Percentiles rank a stretch among this genome's conserved stretches.
These are phyloP conservation scores for Trypoxylus dichotomus DNA, from an alignment of 1,140 invertebrate genomes.

Conservation along the genomic window DNA sequence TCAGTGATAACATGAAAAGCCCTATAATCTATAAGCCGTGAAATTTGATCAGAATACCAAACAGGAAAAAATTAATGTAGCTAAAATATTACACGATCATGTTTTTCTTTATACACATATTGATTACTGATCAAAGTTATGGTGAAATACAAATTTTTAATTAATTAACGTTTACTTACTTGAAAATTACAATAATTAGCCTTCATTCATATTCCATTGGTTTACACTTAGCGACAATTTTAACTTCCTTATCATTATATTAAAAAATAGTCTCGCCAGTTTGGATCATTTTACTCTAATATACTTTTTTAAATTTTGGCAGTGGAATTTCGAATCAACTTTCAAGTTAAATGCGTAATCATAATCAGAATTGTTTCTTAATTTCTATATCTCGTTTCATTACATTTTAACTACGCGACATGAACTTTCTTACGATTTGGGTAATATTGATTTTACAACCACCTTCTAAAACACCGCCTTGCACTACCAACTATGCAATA, in stretches of 20 bases:
- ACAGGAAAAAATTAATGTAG: too few species aligned
- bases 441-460: neutral
- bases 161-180: constrained; percentile 36
- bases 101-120: neutral
- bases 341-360: neutral
- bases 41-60: neutral
- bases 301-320: neutral
- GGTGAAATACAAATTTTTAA: neutral
- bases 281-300: neutral
- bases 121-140: neutral
- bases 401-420: neutral
- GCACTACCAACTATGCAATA: neutral
- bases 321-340: neutral
- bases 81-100: too few species aligned
- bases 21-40: constrained; percentile 66
- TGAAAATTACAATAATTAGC: constrained; percentile 51
- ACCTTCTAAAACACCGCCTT: neutral
- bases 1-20: constrained; percentile 77
- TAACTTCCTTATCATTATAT: constrained; percentile 9
- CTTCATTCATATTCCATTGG: constrained; percentile 52
- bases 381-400: neutral
- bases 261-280: neutral
- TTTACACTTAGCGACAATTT: neutral
- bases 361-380: neutral
- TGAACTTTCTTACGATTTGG: neutral